These are phyloP conservation scores for Heliangelus exortis DNA, from an alignment of 2,797 vertebrate genomes.

Conservation along the genomic window DNA sequence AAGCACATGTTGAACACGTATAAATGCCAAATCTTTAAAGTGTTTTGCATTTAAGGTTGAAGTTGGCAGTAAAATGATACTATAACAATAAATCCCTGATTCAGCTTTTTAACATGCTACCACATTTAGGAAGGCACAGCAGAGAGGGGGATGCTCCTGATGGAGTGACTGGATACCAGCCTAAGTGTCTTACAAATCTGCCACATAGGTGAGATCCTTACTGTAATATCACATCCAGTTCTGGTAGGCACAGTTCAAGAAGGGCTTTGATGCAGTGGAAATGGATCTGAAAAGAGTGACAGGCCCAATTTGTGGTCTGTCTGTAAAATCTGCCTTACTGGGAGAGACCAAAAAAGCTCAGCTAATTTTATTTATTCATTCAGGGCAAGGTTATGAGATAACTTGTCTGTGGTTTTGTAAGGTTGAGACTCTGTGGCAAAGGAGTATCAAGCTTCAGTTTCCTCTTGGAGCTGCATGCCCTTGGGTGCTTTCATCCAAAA, in stretches of 20 bases:
- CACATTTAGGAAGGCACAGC: not conserved
- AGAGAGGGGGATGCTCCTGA: not conserved
- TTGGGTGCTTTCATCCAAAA: not conserved
- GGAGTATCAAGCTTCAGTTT: not conserved
- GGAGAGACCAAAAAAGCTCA: slow-evolving; percentile 22
- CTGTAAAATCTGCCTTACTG: not conserved
- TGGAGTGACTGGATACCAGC: not conserved
- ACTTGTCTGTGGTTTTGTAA: slow-evolving; percentile 39
- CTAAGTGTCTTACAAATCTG: slow-evolving; percentile 6
- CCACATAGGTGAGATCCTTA: not conserved
- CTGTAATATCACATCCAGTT: not conserved
- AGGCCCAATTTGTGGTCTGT: slow-evolving; percentile 15
- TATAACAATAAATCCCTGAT: slow-evolving; percentile 52
- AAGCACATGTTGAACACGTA: slow-evolving; percentile 49
- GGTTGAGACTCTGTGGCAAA: not conserved
- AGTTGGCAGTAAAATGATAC: slow-evolving; percentile 59
- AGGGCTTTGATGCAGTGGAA: slow-evolving; percentile 11
- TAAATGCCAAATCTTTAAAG: slow-evolving; percentile 56
- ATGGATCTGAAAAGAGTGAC: not conserved
- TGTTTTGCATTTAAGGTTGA: slow-evolving; percentile 48
- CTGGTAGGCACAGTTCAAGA: slow-evolving; percentile 26
- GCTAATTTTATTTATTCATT: slow-evolving; percentile 38
- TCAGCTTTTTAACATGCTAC: slow-evolving; percentile 6
- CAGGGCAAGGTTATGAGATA: slow-evolving; percentile 1
- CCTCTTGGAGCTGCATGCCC: not conserved